phyloP scores from a whole-genome alignment of 2,113 vertebrate species.

The Oenanthe melanoleuca region DNA sequence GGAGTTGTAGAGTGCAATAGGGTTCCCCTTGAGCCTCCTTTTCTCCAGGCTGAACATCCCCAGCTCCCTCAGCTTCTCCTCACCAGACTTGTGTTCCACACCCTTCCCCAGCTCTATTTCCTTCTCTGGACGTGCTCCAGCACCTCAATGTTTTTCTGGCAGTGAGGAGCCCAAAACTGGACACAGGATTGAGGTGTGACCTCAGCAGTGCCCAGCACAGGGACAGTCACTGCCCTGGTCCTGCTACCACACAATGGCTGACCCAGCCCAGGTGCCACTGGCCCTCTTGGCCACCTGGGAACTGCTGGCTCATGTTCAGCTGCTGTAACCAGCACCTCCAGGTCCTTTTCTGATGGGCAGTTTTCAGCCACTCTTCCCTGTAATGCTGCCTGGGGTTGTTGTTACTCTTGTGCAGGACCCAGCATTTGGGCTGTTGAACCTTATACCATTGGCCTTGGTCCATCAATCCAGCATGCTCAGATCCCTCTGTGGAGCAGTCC shows the following conservation, averaged over 20 bases:
- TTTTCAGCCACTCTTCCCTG: background rate
- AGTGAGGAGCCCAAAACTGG: fast-evolving
- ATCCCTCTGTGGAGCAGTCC: background rate
- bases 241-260: background rate
- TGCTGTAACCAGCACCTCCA: fast-evolving
- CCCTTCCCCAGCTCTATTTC: background rate
- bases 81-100: background rate
- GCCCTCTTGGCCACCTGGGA: background rate
- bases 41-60: fast-evolving
- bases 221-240: fast-evolving
- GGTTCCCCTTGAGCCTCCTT: background rate
- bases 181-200: fast-evolving
- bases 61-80: background rate
- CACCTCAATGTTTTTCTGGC: fast-evolving
- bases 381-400: background rate
- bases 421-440: background rate
- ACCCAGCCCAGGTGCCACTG: background rate
- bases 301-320: background rate
- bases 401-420: background rate
- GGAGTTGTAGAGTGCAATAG: background rate
- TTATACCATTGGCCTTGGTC: fast-evolving
- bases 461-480: background rate
- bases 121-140: fast-evolving
- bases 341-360: fast-evolving
- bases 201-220: background rate